These are phyloP conservation scores for Phortica variegata DNA, from an alignment of 1,140 invertebrate species.

Conservation along the genomic window DNA sequence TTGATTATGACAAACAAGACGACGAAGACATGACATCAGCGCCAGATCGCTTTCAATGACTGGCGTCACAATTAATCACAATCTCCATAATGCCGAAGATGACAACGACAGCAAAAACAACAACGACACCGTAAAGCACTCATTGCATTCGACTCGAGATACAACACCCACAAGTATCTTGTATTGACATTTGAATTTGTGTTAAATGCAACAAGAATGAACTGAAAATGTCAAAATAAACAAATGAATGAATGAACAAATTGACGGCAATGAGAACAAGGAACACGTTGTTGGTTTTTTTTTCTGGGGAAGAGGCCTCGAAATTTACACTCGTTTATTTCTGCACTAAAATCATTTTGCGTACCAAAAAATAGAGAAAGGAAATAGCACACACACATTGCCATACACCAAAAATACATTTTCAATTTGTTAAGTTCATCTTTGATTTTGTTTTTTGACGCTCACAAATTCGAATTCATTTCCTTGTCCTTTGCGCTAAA, in stretches of 20 bases:
- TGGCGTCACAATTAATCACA: constrained; percentile 44
- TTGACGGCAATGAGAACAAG: constrained; percentile 5
- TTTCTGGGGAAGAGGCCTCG: too few relatives aligned
- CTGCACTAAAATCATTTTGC: constrained; percentile 24
- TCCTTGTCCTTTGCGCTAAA: constrained; percentile 24
- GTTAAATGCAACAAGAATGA: constrained; percentile 17
- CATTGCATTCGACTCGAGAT: constrained; percentile 30
- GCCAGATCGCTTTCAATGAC: constrained; percentile 44
- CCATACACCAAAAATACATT: neutral
- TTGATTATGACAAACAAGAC: neutral
- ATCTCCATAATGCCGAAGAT: constrained; percentile 23
- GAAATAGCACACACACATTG: too few relatives aligned
- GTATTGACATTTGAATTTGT: too few relatives aligned
- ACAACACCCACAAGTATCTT: neutral
- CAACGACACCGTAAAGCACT: constrained; percentile 9
- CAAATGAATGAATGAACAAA: constrained; percentile 3
- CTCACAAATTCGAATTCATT: constrained; percentile 4
- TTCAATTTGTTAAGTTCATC: neutral
- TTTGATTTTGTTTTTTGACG: neutral
- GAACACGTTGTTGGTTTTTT: too few relatives aligned
- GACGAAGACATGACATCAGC: constrained; percentile 34
- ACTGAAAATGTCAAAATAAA: neutral
- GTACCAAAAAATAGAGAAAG: too few relatives aligned
- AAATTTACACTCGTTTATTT: constrained; percentile 4
- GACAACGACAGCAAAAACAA: constrained; percentile 6